phyloP scores from a whole-genome alignment of 30 jellyfish, hydroid and myxozoan genomes.

The Turritopsis dohrnii region DNA sequence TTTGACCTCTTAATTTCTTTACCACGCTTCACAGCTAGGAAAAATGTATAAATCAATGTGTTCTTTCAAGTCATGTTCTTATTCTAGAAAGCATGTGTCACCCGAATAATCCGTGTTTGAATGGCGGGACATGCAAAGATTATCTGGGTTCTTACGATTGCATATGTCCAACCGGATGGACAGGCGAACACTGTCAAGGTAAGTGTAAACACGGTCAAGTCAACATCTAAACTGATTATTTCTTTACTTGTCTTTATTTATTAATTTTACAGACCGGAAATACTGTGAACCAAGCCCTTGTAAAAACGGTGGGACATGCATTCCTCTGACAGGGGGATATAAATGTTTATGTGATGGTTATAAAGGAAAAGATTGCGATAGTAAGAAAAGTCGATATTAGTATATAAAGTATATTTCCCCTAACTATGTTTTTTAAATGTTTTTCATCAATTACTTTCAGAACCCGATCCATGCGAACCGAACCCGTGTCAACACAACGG shows the following conservation, averaged over 20 bases:
- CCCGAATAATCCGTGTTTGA: conserved; percentile 90
- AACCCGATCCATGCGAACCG: conserved; percentile 95
- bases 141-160: conserved; percentile 93
- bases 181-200: conserved; percentile 99
- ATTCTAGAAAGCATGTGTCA: conserved; percentile 95
- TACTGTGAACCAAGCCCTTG: conserved; percentile 97
- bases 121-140: conserved; percentile 98
- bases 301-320: conserved; percentile 88
- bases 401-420: background rate
- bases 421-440: background rate
- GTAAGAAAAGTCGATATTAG: conserved; percentile 31
- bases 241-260: no score
- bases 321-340: conserved; percentile 77
- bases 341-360: conserved; percentile 87
- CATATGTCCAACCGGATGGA: conserved; percentile 86
- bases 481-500: conserved; percentile 93
- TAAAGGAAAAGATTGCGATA: conserved; percentile 89
- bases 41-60: no score
- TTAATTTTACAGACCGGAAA: conserved; percentile 57
- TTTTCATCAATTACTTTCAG: conserved; percentile 27
- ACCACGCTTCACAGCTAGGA: no score
- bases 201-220: background rate
- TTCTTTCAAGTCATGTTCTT: no score
- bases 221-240: background rate
- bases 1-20: no score